Percentiles rank a stretch among this genome's conserved stretches.
phyloP scores from a whole-genome alignment of 2,888 invertebrate species.

The Notodonta dromedarius region DNA sequence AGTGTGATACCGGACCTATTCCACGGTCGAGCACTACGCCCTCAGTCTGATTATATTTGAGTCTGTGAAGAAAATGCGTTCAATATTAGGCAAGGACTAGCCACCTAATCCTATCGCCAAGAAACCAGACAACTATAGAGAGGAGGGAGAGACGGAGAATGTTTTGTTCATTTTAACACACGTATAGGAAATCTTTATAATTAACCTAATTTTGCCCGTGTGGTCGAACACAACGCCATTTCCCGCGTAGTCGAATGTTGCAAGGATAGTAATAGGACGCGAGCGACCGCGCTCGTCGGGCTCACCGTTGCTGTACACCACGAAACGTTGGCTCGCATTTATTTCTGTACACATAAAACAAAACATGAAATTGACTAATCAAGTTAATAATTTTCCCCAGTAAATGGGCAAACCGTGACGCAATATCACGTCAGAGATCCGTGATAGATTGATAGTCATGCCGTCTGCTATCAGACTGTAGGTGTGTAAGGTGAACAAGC shows the following conservation, averaged over 20 bases:
- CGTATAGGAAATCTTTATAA: background rate
- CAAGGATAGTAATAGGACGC: slow-evolving; percentile 68
- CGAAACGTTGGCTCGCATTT: slow-evolving; percentile 71
- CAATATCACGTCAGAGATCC: no score
- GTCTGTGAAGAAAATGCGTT: slow-evolving; percentile 38
- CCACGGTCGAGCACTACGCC: slow-evolving; percentile 69
- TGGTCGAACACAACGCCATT: slow-evolving; percentile 78
- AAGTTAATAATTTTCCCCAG: no score
- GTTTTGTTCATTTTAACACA: no score
- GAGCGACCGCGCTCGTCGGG: slow-evolving; percentile 66
- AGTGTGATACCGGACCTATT: slow-evolving; percentile 72
- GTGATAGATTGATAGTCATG: no score
- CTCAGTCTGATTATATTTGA: slow-evolving; percentile 79
- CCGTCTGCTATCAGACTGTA: no score
- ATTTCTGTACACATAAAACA: slow-evolving; percentile 49
- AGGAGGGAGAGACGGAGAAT: no score
- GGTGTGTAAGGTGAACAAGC: no score
- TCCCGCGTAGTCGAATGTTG: slow-evolving; percentile 72
- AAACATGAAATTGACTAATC: no score
- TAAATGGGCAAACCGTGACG: no score
- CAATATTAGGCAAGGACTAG: background rate
- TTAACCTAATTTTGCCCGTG: slow-evolving; percentile 69
- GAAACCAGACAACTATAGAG: no score
- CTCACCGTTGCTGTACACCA: slow-evolving; percentile 72
- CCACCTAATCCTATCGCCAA: no score